Evolutionary conservation across 2,888 invertebrate genomes (phyloP).

Genomic region (Drosophila pegasa): DNA sequence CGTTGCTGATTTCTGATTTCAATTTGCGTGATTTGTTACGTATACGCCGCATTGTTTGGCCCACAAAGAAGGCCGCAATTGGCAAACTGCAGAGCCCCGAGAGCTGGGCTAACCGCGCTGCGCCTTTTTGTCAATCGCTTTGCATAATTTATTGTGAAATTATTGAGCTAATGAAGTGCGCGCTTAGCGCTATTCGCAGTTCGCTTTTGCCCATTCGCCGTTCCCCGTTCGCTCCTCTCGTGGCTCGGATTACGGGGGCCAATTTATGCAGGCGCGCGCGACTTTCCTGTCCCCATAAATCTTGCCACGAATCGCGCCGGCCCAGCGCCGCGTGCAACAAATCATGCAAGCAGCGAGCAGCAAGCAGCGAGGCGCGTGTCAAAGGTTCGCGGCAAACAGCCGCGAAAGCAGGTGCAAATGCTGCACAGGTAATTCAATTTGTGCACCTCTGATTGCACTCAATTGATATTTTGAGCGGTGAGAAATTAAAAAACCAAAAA

Average conservation of each 20-base stretch:
- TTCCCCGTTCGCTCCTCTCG: constrained; percentile 35
- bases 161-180: constrained; percentile 79
- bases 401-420: neutral
- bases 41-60: constrained; percentile 59
- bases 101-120: constrained; percentile 17
- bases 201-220: constrained; percentile 31
- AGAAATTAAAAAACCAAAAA: neutral
- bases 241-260: constrained; percentile 63
- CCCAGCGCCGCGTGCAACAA: constrained; percentile 61
- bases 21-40: constrained; percentile 52
- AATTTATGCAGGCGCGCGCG: constrained; percentile 73
- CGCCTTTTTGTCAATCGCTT: constrained; percentile 58
- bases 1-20: constrained; percentile 9
- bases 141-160: constrained; percentile 74
- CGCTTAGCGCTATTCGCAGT: constrained; percentile 42
- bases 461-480: neutral
- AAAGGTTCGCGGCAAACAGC: constrained; percentile 5
- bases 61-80: constrained; percentile 5
- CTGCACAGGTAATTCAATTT: neutral
- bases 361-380: constrained; percentile 25
- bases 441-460: neutral
- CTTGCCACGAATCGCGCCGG: constrained; percentile 58
- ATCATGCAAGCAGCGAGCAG: constrained; percentile 53
- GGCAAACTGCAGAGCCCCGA: constrained; percentile 19
- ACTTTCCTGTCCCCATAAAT: constrained; percentile 69